A percentile compares a stretch with the other conserved stretches of the same genome.
These are phyloP conservation scores for Neogobius melanostomus DNA, from an alignment of 2,113 vertebrate species.

Conservation along the genomic window DNA sequence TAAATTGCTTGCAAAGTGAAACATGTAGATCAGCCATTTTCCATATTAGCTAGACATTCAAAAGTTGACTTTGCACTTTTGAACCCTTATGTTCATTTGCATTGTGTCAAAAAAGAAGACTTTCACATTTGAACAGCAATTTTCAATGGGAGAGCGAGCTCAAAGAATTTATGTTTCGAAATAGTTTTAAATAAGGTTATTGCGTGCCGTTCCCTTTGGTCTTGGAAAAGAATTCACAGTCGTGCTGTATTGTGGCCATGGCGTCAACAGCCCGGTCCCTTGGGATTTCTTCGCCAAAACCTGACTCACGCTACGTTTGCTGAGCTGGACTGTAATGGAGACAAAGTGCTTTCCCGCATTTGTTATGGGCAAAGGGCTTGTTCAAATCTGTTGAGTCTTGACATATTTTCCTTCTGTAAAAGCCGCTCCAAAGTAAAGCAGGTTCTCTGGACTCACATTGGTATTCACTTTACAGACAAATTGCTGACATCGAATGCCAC, in stretches of 20 bases:
- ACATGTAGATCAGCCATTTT: slow-evolving; percentile 39
- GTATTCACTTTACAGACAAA: slow-evolving; percentile 35
- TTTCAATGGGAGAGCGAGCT: too few relatives aligned
- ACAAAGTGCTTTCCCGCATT: slow-evolving; percentile 18
- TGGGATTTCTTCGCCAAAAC: slow-evolving; percentile 52
- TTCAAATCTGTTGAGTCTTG: slow-evolving; percentile 25
- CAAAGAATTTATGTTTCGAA: too few relatives aligned
- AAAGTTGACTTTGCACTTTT: background rate
- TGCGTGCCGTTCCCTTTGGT: background rate
- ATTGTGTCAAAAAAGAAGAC: background rate
- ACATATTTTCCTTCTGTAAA: slow-evolving; percentile 19
- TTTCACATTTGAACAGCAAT: background rate
- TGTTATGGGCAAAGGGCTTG: slow-evolving; percentile 8
- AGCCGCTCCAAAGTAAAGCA: slow-evolving; percentile 3
- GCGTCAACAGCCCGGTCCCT: slow-evolving; percentile 46
- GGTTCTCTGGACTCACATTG: slow-evolving; percentile 5
- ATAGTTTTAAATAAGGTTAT: too few relatives aligned
- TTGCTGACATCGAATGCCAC: slow-evolving; percentile 19
- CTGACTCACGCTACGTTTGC: slow-evolving; percentile 50
- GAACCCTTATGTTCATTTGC: background rate
- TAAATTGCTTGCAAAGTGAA: slow-evolving; percentile 47
- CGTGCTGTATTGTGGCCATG: slow-evolving; percentile 27
- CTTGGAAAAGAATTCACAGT: slow-evolving; percentile 10
- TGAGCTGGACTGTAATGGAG: slow-evolving; percentile 16
- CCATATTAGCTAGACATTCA: background rate